phyloP scores from a whole-genome alignment of 2,797 vertebrate genomes.

The Peromyscus melanophrys region DNA sequence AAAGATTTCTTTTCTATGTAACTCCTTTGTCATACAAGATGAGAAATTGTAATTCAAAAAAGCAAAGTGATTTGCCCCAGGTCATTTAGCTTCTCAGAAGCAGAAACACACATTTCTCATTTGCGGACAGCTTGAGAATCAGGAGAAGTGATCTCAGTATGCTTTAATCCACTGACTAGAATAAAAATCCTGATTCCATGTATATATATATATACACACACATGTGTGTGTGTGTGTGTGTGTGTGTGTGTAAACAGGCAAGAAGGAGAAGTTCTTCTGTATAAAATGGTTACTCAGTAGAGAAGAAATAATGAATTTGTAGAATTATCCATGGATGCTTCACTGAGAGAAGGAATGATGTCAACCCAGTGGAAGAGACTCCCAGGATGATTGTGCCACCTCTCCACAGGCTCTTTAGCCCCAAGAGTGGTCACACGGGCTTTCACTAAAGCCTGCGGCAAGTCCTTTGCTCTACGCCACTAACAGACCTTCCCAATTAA shows the following conservation, averaged over 20 bases:
- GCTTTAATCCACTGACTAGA: background rate
- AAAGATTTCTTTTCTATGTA: background rate
- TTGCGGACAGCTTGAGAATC: background rate
- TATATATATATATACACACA: too few species aligned
- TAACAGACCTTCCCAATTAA: slow-evolving; percentile 38
- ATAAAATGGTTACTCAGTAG: background rate
- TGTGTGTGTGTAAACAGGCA: background rate
- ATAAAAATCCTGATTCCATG: background rate
- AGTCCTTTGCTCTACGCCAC: background rate
- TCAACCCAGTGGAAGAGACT: background rate
- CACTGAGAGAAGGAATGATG: background rate
- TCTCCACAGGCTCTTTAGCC: background rate
- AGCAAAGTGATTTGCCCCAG: background rate
- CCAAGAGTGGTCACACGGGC: background rate
- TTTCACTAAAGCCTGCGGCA: background rate
- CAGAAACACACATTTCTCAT: slow-evolving; percentile 34
- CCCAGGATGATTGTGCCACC: background rate
- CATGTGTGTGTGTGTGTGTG: background rate
- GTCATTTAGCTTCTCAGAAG: slow-evolving; percentile 29
- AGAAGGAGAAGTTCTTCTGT: background rate
- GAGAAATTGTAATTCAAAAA: background rate
- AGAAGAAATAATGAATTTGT: background rate
- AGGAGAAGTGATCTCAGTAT: background rate
- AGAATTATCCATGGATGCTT: background rate
- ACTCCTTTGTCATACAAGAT: slow-evolving; percentile 16